Base-by-base conservation (phyloP, 53 echinoderm and acorn worm genomes). In the Mesocentrotus franciscanus region DNA sequence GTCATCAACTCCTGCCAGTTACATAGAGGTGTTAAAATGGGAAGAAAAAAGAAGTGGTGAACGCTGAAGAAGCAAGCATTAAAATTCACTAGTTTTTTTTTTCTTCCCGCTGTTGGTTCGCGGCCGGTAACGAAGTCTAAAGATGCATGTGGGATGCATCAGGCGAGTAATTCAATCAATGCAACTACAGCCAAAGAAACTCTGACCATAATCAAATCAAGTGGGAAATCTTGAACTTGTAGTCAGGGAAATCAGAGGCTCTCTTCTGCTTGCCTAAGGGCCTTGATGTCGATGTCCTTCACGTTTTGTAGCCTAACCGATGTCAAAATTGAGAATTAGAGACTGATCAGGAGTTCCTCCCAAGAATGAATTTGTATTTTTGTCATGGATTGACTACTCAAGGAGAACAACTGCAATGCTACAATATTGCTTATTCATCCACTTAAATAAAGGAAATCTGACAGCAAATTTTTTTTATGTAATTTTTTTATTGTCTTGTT, bases 151-250 rank as follows among this genome's bases (percentile, higher is more conserved):
- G 14, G 85, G 85, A 87, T 15, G 87, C 57, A 58, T 57, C 87
- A 87, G 57, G 1, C 18, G 87, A 27, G 87, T 87, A 87, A 87
- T 87, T 87, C 58, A 87, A 87, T 87, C 87, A 87, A 56, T 27
- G 58, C 87, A 4, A 56, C 7, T 87, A 57, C 87, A 87, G 26
- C 87, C 58, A 87, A 58, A 87, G 87, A 87, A 87, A 87, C 87
- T 87, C 27, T 58, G 87, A 8, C 58, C 27, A 15, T 87, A 87
- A 87, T 87, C 87, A 58, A 87, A 87, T 87, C 87, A 87, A 27
- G 59, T 87, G 87, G 56, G 87, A 87, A 56, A 87, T 87, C 87
- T 59, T 58, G 87, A 58, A 87, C 87, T 87, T 87, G 57, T 87
- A 56, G 87, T 58, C 56, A 29, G 27, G 87, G 58, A 58, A 87